phyloP scores from a whole-genome alignment of 2,797 vertebrate species.

The Schizothorax lantsangensis region DNA sequence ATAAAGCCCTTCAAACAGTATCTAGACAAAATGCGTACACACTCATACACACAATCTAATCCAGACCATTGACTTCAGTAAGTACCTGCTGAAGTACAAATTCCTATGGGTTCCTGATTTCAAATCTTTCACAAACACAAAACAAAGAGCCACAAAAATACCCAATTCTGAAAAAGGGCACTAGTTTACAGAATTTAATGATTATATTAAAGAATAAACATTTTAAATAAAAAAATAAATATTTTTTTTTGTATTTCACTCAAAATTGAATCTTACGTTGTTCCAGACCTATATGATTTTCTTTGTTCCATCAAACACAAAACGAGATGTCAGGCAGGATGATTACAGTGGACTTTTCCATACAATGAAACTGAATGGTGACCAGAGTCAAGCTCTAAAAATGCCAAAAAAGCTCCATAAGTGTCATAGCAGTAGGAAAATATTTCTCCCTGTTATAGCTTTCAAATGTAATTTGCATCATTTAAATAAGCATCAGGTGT shows the following conservation, averaged over 20 bases:
- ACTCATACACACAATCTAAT: slow-evolving; percentile 38
- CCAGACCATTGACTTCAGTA: not conserved
- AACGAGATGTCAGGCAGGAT: not conserved
- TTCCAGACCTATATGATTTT: not conserved
- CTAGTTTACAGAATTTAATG: not conserved
- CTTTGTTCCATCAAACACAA: slow-evolving; percentile 8
- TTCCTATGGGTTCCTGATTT: not conserved
- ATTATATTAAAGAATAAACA: not conserved
- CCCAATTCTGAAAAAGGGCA: not conserved
- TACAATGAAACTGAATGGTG: not conserved
- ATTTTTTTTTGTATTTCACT: not conserved
- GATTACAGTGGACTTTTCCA: not conserved
- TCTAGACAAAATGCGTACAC: slow-evolving; percentile 76
- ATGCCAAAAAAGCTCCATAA: not conserved
- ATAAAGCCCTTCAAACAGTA: slow-evolving; percentile 90
- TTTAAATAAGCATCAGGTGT: not conserved
- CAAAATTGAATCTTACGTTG: not conserved
- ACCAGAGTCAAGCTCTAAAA: not conserved
- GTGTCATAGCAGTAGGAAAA: not conserved
- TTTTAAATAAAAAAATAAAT: no score
- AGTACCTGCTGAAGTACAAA: not conserved
- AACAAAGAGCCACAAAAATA: slow-evolving; percentile 3
- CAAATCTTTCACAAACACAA: not conserved
- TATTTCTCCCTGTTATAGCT: not conserved
- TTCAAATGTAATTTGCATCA: not conserved